phyloP scores from a whole-genome alignment of 2,797 vertebrate species.

The Paedocypris micromegethes region DNA sequence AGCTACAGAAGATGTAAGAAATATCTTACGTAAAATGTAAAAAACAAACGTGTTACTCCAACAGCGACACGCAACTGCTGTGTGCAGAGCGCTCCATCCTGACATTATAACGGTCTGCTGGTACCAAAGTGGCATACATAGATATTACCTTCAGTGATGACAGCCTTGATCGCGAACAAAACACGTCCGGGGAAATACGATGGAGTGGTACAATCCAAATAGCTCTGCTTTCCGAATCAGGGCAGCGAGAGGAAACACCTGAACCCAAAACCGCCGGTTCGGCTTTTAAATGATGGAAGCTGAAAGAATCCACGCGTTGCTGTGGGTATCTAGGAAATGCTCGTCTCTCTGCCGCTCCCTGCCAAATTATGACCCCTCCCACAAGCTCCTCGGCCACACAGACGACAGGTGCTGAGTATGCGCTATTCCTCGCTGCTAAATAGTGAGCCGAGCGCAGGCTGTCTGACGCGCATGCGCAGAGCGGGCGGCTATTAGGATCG shows the following conservation, averaged over 20 bases:
- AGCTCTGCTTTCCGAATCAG: constrained; percentile 45
- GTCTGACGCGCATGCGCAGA: constrained; percentile 61
- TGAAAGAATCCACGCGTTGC: constrained; percentile 61
- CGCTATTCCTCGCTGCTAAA: constrained; percentile 62
- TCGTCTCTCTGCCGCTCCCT: constrained; percentile 61
- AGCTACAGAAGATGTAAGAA: neutral
- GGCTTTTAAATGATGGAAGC: constrained; percentile 66
- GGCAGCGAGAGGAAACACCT: constrained; percentile 46
- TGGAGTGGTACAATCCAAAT: constrained; percentile 55
- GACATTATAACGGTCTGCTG: constrained; percentile 52
- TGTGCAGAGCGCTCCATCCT: constrained; percentile 32
- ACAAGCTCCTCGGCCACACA: constrained; percentile 54
- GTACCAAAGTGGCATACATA: constrained; percentile 43
- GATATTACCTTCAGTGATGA: constrained; percentile 60
- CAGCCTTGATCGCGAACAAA: constrained; percentile 61
- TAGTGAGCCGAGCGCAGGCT: constrained; percentile 60
- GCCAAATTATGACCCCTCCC: constrained; percentile 73
- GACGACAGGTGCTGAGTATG: constrained; percentile 67
- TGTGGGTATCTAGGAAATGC: constrained; percentile 65
- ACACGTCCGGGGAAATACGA: constrained; percentile 45
- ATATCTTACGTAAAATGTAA: neutral
- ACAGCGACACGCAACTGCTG: neutral
- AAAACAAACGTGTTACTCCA: too few relatives aligned
- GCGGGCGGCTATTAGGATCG: constrained; percentile 36
- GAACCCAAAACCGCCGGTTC: constrained; percentile 56